Percentiles rank a stretch among this genome's conserved stretches.
Conservation (phyloP, 2,888 invertebrate species). For the Ctena decussata region DNA sequence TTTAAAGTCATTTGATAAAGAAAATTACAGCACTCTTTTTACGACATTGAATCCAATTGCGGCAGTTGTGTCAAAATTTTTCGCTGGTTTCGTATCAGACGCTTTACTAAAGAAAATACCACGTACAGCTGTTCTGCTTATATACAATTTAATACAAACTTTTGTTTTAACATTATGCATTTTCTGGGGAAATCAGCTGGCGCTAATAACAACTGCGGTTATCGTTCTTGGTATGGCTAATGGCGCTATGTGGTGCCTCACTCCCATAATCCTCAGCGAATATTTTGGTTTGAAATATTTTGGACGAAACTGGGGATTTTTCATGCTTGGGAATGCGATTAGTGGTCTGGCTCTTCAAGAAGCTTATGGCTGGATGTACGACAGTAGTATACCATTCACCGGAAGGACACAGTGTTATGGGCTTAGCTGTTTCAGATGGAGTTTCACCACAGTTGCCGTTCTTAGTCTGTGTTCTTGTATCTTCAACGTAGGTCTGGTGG, state of each 20-base stretch:
- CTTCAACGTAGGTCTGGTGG: slow-evolving; percentile 65
- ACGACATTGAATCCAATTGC: slow-evolving; percentile 70
- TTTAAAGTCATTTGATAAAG: slow-evolving; percentile 68
- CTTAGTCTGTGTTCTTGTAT: slow-evolving; percentile 71
- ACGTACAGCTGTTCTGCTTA: slow-evolving; percentile 60
- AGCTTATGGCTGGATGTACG: slow-evolving; percentile 70
- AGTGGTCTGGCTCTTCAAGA: slow-evolving; percentile 69
- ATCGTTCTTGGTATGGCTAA: slow-evolving; percentile 70
- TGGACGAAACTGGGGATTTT: slow-evolving; percentile 74
- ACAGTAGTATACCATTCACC: slow-evolving; percentile 50
- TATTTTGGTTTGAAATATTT: slow-evolving; percentile 75
- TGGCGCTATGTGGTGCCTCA: slow-evolving; percentile 75
- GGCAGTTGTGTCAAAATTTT: slow-evolving; percentile 68
- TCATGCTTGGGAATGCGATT: slow-evolving; percentile 73
- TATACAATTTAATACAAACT: slow-evolving; percentile 62
- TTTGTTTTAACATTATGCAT: slow-evolving; percentile 57
- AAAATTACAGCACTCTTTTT: slow-evolving; percentile 67
- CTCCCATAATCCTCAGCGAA: slow-evolving; percentile 75
- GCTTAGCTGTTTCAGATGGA: slow-evolving; percentile 69
- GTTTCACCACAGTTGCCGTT: slow-evolving; percentile 65
- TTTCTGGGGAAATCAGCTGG: slow-evolving; percentile 67
- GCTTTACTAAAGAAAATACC: slow-evolving; percentile 66
- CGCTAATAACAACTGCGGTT: slow-evolving; percentile 56
- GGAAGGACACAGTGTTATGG: slow-evolving; percentile 70
- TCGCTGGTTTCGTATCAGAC: slow-evolving; percentile 72